These are phyloP conservation scores for Eublepharis macularius DNA, from an alignment of 2,113 vertebrate species.

Conservation along the genomic window DNA sequence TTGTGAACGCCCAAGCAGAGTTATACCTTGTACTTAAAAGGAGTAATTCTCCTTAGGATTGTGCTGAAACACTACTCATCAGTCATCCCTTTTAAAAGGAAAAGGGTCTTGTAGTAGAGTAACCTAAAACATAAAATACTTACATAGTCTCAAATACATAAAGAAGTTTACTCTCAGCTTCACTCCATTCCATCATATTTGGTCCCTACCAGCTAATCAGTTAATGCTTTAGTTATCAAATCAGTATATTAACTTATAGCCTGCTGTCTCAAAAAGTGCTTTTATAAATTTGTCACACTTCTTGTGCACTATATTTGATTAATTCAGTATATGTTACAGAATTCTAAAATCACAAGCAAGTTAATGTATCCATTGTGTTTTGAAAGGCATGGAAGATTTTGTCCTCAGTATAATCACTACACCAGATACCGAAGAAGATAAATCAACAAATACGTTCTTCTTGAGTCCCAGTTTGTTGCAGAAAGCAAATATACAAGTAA, in stretches of 20 bases:
- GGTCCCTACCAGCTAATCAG: not conserved
- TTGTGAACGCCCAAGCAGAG: too few species aligned
- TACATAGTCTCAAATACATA: not conserved
- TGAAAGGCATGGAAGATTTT: constrained; percentile 81
- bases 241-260: not conserved
- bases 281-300: not conserved
- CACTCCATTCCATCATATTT: not conserved
- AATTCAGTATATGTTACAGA: not conserved
- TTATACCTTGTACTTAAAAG: too few species aligned
- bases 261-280: not conserved
- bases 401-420: constrained; percentile 75
- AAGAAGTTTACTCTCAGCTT: not conserved
- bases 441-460: constrained; percentile 81
- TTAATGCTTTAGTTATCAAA: not conserved
- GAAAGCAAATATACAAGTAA: constrained; percentile 89
- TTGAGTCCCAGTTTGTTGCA: constrained; percentile 79
- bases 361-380: constrained; percentile 45
- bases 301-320: not conserved
- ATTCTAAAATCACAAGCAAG: constrained; percentile 7
- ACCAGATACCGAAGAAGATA: constrained; percentile 67
- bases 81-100: not conserved
- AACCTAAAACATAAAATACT: not conserved
- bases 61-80: not conserved
- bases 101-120: not conserved
- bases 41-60: too few species aligned